Conservation (phyloP, 2,888 invertebrate species). For the Synanthedon myopaeformis region DNA sequence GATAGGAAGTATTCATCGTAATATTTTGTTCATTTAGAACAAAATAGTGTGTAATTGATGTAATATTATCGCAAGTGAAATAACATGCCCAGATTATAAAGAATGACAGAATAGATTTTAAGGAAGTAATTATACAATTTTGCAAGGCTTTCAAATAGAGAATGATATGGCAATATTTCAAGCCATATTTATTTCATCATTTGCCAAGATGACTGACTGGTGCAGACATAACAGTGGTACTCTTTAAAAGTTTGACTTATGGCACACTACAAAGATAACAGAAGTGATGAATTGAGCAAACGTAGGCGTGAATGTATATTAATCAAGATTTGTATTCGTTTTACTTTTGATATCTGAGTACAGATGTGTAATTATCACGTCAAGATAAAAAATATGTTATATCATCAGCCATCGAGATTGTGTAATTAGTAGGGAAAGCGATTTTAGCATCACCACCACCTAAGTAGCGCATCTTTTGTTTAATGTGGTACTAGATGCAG, state of each 20-base stretch:
- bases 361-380: conserved; percentile 34
- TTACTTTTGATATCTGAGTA: conserved; percentile 22
- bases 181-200: conserved; percentile 34
- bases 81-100: conserved; percentile 12
- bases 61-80: conserved; percentile 5
- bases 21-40: background rate
- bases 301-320: conserved; percentile 27
- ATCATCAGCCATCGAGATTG: conserved; percentile 33
- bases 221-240: conserved; percentile 19
- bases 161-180: conserved; percentile 28
- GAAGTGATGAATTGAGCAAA: conserved; percentile 28
- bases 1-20: background rate
- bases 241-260: conserved; percentile 16
- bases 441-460: conserved; percentile 30
- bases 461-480: conserved; percentile 50
- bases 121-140: conserved; percentile 31
- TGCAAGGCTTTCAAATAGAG: conserved; percentile 19
- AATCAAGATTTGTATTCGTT: conserved; percentile 24
- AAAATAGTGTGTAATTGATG: conserved; percentile 5
- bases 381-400: conserved; percentile 30
- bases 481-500: conserved; percentile 28
- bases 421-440: conserved; percentile 37
- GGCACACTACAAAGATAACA: conserved; percentile 12
- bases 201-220: conserved; percentile 21
- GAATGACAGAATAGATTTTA: background rate